Conservation (phyloP, 2,888 invertebrate species). For the Scelioninae gen. 2 region DNA sequence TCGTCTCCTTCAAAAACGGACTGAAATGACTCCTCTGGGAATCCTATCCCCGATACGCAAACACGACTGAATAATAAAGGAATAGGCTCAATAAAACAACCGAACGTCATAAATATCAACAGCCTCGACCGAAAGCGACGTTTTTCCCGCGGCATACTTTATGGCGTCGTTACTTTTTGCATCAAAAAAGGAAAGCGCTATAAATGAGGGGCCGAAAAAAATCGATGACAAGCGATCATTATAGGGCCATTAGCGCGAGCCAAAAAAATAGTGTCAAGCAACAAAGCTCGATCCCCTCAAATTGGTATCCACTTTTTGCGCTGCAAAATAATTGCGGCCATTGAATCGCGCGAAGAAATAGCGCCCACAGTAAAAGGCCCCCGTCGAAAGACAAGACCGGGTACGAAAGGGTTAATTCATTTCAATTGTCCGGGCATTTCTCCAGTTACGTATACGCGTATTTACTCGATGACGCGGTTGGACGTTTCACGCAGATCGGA, state of each 20-base stretch:
- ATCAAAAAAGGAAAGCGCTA: not conserved
- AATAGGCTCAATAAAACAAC: too few species aligned
- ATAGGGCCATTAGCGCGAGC: constrained; percentile 3
- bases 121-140: too few species aligned
- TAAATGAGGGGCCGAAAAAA: constrained; percentile 23
- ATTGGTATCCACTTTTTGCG: constrained; percentile 44
- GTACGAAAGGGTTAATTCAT: constrained; percentile 47
- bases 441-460: constrained; percentile 51
- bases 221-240: constrained; percentile 38
- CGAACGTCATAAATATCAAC: too few species aligned
- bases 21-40: too few species aligned
- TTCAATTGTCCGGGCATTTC: constrained; percentile 55
- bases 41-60: too few species aligned
- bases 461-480: constrained; percentile 53
- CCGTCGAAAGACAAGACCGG: constrained; percentile 36
- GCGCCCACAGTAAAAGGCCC: constrained; percentile 38
- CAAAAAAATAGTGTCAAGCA: constrained; percentile 39
- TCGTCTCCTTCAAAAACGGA: too few species aligned
- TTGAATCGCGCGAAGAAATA: constrained; percentile 42
- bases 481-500: constrained; percentile 59
- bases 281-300: constrained; percentile 21
- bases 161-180: not conserved
- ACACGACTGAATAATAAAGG: too few species aligned
- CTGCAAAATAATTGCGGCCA: constrained; percentile 45
- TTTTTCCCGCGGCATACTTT: not conserved